These are phyloP conservation scores for Drosophila niveifrons DNA, from an alignment of 2,888 invertebrate species.

Conservation along the genomic window DNA sequence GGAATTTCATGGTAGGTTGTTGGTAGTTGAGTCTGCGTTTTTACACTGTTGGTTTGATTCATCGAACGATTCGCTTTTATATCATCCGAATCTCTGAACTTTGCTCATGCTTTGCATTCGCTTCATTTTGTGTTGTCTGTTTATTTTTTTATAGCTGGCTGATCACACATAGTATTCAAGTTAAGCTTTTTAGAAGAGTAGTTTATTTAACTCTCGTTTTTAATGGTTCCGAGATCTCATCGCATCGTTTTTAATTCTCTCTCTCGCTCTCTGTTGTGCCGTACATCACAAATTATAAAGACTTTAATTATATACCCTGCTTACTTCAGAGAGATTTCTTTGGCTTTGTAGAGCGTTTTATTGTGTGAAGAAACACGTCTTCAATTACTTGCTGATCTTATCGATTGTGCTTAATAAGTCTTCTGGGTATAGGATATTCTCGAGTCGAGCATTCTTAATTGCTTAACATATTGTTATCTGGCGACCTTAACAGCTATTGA, in stretches of 20 bases:
- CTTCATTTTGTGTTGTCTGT: conserved; percentile 30
- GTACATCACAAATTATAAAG: background rate
- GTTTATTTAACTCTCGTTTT: conserved; percentile 22
- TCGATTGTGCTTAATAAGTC: background rate
- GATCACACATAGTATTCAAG: conserved; percentile 31
- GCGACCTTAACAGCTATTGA: conserved; percentile 37
- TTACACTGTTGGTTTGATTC: conserved; percentile 59
- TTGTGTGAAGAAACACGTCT: background rate
- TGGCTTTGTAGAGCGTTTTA: background rate
- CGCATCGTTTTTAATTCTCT: background rate
- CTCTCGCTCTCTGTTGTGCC: background rate
- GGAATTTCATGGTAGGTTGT: conserved; percentile 72
- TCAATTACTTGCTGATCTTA: background rate
- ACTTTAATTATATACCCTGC: background rate
- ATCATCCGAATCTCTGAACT: conserved; percentile 55
- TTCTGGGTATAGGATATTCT: conserved; percentile 2
- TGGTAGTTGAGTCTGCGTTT: conserved; percentile 21
- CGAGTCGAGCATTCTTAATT: conserved; percentile 11
- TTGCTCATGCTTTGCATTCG: conserved; percentile 35
- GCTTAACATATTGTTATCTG: conserved; percentile 13
- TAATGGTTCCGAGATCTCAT: conserved; percentile 1
- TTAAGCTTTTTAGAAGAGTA: conserved; percentile 27
- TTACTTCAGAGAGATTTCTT: background rate
- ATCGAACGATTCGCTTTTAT: conserved; percentile 60
- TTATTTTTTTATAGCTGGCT: conserved; percentile 35